Evolutionary conservation across 23 tunicate genomes (phyloP).

Genomic region (Styela clava): DNA sequence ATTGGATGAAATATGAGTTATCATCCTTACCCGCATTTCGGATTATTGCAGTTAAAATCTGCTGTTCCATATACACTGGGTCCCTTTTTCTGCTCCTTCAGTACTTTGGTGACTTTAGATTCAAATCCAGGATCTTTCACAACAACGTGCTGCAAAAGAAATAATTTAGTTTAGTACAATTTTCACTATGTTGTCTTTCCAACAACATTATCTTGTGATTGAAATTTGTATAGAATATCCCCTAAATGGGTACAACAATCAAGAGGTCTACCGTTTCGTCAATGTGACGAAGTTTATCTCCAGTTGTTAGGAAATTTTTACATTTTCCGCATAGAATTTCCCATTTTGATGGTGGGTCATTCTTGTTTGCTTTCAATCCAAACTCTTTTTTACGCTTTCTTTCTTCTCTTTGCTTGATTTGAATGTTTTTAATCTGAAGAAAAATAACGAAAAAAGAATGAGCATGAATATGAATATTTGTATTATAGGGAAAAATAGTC

Average conservation of each 20-base stretch:
- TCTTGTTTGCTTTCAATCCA: background rate
- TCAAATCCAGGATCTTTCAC: background rate
- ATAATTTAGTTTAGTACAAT: background rate
- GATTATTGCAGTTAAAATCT: background rate
- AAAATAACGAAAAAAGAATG: too few relatives aligned
- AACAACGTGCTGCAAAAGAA: background rate
- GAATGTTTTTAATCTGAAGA: slow-evolving; percentile 35
- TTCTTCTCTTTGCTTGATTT: slow-evolving; percentile 20
- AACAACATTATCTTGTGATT: too few relatives aligned
- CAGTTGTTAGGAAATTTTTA: slow-evolving; percentile 35
- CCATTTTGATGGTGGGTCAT: background rate
- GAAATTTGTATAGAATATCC: too few relatives aligned
- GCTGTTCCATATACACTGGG: background rate
- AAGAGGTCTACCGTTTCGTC: slow-evolving; percentile 48
- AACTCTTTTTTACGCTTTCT: slow-evolving; percentile 4
- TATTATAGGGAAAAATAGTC: too few relatives aligned
- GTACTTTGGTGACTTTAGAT: background rate
- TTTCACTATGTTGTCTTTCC: too few relatives aligned
- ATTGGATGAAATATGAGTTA: too few relatives aligned
- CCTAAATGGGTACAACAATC: too few relatives aligned
- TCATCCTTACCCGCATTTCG: slow-evolving; percentile 6
- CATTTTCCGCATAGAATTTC: slow-evolving; percentile 44
- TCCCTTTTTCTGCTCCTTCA: background rate
- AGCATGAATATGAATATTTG: too few relatives aligned
- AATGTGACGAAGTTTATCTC: slow-evolving; percentile 44